Base-by-base conservation (phyloP, 2,113 vertebrate genomes). In the Columba livia region DNA sequence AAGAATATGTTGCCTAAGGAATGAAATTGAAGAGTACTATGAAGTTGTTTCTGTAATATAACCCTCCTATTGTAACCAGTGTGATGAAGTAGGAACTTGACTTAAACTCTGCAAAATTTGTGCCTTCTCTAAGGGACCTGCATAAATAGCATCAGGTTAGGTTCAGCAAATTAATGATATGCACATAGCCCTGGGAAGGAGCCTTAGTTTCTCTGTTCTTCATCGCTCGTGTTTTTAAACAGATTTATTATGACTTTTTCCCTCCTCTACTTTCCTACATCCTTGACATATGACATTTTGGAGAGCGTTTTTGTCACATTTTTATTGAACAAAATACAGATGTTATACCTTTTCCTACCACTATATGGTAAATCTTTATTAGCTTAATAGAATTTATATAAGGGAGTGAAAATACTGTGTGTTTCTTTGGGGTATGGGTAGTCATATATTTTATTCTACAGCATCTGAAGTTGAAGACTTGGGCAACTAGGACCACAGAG, bases 191-290 rank as follows among this genome's bases (percentile, higher is more conserved):
- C 26, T 66, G 34, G 54, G 75, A 88, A 83, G 85, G 40, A 84
- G 50, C 5, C 44, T 82, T 70, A 53, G 36, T 60, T 86, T 84
- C 32, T 89, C 51, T 85, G 54, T 25, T 95, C 40, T 89, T 80
- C 72, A 77, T 72, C 51, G 60, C 14, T 89, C 80, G 12, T 83
- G 60, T 28, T 38, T 29, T 71, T 80, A 32, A 57, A 48, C 5
- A 65, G 40, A 20, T 60, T 70, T 67, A 40, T 54, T 23, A 47
- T 12, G 8, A 71, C 14, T 15, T 56, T 24, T 17, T 23, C 15
- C 0, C 0, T 6, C 2, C 5, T 6, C 11, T 5, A 12, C 17
- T 88, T 91, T 75, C 11, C 8, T 57, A 20, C 28, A 69, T 67
- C 5, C 5, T 83, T 5, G 2, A 54, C 15, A 7, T 48, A 48